Evolutionary conservation across 2,113 vertebrate species (phyloP), one percentile per base, ranked within the genome.

Genomic region (Sterrhoptilus dennistouni): DNA sequence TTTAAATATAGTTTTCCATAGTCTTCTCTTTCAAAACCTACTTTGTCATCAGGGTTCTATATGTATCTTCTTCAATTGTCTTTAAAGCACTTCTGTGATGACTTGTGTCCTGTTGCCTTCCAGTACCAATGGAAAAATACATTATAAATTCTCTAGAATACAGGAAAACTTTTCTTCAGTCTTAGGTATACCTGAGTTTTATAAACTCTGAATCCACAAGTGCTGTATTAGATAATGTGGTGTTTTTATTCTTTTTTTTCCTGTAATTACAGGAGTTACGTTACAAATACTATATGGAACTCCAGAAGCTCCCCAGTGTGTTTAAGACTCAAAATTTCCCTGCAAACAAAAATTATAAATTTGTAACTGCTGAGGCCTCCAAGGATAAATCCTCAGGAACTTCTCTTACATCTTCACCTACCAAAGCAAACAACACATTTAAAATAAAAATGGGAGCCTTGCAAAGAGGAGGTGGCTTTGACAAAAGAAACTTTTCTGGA

Each of bases 231-330:
- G 21, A 83, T 82, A 93, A 79, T 4, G 1, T 16, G 44, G 13
- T 45, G 21, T 59, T 35, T 24, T 56, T n/a, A 33, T 57, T 33
- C 47, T 49, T 63, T 19, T 27, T 47, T 82, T 29, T 18, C 9
- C 81, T 96, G 38, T 74, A 24, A 82, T 94, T 97, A 42, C 52
- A 97, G 97, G 97, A 97, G 66, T 64, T 96, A 19, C 97, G 97
- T 84, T 96, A 96, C 68, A 93, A 93, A 70, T 94, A 97, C 79
- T 97, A 96, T 14, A 71, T 92, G 92, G 90, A 88, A 81, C 35
- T 5, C 79, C 78, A 79, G 78, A 93, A 94, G 61, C 6, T 33
- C 57, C n/a, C 69, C 16, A 21, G 7, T 44, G 60, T 78, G 10
- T 74, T 91, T 35, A 96, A 97, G 78, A 38, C 40, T 36, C 74